Conservation (phyloP, 2,113 vertebrate genomes). For the Erinaceus europaeus region DNA sequence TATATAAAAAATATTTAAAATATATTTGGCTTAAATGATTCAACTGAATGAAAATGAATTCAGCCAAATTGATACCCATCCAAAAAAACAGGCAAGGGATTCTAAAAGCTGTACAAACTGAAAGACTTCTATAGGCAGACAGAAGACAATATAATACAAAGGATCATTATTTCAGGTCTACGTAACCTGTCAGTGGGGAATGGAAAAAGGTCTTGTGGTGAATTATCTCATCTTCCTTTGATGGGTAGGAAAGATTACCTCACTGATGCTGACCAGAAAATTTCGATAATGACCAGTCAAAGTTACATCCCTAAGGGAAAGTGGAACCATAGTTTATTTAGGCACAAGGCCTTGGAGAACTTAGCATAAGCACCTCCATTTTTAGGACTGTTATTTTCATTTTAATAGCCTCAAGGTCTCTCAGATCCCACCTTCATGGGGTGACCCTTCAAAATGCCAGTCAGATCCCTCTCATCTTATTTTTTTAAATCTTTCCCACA, state of each 20-base stretch:
- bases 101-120: not conserved
- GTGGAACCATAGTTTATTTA: too few relatives aligned
- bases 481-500: not conserved
- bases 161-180: not conserved
- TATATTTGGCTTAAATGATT: not conserved
- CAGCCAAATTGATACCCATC: not conserved
- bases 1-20: too few relatives aligned
- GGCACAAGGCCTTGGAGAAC: not conserved
- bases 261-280: too few relatives aligned
- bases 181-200: not conserved
- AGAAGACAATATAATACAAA: not conserved
- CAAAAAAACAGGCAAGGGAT: not conserved
- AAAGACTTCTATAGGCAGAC: not conserved
- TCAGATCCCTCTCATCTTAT: not conserved
- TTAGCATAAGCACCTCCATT: not conserved
- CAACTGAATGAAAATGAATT: too few relatives aligned
- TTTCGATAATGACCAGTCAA: too few relatives aligned
- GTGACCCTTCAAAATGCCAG: not conserved
- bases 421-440: fast-evolving
- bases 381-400: not conserved
- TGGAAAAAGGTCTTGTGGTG: too few relatives aligned
- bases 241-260: too few relatives aligned
- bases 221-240: too few relatives aligned
- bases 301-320: not conserved
- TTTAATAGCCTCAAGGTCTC: not conserved